Conservation (phyloP, 1,140 invertebrate genomes). For the Caerostris darwini region DNA sequence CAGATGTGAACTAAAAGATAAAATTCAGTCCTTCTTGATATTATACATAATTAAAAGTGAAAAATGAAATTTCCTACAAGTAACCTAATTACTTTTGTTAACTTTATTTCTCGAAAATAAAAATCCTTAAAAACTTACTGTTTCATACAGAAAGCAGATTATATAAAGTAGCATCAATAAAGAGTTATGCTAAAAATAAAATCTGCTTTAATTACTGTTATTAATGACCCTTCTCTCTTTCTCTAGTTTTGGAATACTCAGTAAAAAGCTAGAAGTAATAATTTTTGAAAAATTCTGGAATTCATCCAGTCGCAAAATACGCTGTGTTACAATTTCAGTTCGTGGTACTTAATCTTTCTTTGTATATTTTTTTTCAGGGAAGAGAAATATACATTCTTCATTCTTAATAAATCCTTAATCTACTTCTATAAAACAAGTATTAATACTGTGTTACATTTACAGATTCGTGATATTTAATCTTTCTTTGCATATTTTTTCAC, state of each 20-base stretch:
- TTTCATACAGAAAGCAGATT: background rate
- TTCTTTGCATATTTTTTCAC: too few relatives aligned
- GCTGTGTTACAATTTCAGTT: background rate
- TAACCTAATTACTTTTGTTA: background rate
- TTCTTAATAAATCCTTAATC: too few relatives aligned
- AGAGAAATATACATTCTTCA: too few relatives aligned
- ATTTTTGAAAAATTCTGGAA: background rate
- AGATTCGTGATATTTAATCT: too few relatives aligned
- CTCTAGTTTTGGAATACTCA: background rate
- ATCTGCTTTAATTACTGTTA: background rate
- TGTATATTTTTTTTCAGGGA: background rate
- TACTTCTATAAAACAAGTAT: too few relatives aligned
- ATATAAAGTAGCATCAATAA: background rate
- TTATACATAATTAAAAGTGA: too few relatives aligned
- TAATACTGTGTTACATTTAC: too few relatives aligned
- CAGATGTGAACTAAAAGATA: too few relatives aligned
- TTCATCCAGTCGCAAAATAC: background rate
- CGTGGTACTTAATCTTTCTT: background rate
- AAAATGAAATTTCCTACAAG: background rate
- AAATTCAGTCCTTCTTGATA: too few relatives aligned
- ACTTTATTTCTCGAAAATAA: slow-evolving; percentile 3
- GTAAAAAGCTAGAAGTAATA: background rate
- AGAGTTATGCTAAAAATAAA: background rate
- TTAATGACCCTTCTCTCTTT: background rate
- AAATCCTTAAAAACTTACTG: background rate